These are phyloP conservation scores for Chelonia mydas DNA, from an alignment of 2,797 vertebrate species.

Conservation along the genomic window DNA sequence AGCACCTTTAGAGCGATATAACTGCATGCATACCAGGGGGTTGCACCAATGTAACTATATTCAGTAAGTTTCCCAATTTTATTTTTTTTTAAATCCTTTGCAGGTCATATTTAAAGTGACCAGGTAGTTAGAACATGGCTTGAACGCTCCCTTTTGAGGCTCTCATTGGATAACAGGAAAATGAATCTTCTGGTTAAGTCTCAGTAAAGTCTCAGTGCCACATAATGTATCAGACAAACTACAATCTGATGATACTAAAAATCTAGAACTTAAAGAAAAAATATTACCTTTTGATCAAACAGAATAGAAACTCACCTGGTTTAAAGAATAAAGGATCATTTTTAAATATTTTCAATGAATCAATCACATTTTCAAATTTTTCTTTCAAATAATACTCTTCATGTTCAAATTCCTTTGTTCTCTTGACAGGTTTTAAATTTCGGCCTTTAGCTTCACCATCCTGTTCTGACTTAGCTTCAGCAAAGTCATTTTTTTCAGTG, in stretches of 20 bases:
- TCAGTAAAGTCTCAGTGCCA: neutral
- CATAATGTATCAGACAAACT: neutral
- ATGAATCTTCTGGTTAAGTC: neutral
- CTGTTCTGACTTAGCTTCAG: constrained; percentile 70
- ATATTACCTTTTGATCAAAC: neutral
- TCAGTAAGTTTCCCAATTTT: neutral
- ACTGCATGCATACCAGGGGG: neutral
- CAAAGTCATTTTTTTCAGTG: constrained; percentile 71
- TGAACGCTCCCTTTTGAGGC: neutral
- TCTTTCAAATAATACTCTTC: constrained; percentile 96
- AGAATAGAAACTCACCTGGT: constrained; percentile 87
- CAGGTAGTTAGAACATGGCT: neutral
- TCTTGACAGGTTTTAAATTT: constrained; percentile 76
- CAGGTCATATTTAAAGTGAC: neutral
- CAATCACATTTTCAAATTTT: constrained; percentile 89
- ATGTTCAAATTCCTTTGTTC: constrained; percentile 90
- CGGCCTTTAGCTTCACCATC: constrained; percentile 74
- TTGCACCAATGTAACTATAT: neutral
- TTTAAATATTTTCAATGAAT: constrained; percentile 94
- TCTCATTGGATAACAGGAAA: neutral
- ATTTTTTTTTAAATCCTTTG: neutral
- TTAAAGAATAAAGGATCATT: constrained; percentile 95
- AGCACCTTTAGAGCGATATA: neutral
- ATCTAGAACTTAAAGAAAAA: neutral
- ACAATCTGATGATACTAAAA: neutral